These are phyloP conservation scores for Mycalesis mineus DNA, from an alignment of 2,888 invertebrate genomes.

Conservation along the genomic window DNA sequence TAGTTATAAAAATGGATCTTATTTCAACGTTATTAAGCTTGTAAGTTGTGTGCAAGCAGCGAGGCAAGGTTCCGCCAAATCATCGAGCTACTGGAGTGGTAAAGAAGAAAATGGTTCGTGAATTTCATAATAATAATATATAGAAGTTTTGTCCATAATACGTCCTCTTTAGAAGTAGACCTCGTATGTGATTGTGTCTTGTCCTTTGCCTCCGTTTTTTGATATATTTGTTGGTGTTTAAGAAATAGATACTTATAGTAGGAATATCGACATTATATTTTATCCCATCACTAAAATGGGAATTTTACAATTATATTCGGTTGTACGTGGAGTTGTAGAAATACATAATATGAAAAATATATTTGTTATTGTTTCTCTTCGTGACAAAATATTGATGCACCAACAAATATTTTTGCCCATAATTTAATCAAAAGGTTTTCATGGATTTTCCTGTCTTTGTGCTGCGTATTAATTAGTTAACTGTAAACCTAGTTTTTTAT, in stretches of 20 bases:
- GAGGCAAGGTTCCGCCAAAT: constrained; percentile 71
- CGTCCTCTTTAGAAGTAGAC: constrained; percentile 44
- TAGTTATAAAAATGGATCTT: constrained; percentile 25
- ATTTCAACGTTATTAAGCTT: constrained; percentile 44
- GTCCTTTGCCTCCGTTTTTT: constrained; percentile 46
- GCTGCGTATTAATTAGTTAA: constrained; percentile 55
- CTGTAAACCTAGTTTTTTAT: constrained; percentile 37
- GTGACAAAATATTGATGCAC: constrained; percentile 28
- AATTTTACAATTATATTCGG: no score
- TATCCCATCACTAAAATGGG: no score
- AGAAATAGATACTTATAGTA: no score
- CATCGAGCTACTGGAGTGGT: constrained; percentile 70
- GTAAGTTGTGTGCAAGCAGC: constrained; percentile 75
- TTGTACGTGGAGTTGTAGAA: no score
- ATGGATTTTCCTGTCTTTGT: constrained; percentile 56
- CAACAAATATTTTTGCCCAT: constrained; percentile 44
- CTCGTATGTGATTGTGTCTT: constrained; percentile 64
- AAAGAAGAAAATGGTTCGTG: constrained; percentile 75
- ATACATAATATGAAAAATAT: no score
- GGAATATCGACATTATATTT: no score
- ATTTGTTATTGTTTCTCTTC: no score
- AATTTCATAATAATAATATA: constrained; percentile 25
- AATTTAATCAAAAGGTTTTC: constrained; percentile 32
- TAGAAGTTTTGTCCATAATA: constrained; percentile 35
- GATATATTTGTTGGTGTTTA: constrained; percentile 49